Evolutionary conservation across 2,888 invertebrate genomes (phyloP).

Genomic region (Stegophylla sp.): DNA sequence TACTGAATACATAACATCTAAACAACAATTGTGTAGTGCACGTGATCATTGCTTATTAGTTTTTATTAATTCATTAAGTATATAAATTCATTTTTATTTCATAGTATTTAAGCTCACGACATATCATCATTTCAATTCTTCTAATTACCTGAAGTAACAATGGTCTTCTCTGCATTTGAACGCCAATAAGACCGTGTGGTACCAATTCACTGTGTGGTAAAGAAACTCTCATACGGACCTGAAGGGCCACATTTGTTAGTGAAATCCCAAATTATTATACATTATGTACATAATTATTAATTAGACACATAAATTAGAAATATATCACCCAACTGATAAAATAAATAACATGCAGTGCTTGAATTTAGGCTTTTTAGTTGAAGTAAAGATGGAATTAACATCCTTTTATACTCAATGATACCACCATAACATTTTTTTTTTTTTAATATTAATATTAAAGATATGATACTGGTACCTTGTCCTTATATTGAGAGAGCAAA

Average conservation of each 20-base stretch:
- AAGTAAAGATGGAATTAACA: too few species aligned
- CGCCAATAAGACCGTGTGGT: slow-evolving; percentile 45
- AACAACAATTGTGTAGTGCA: slow-evolving; percentile 41
- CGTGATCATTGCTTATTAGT: slow-evolving; percentile 9
- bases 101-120: slow-evolving; percentile 41
- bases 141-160: slow-evolving; percentile 79
- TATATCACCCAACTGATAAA: slow-evolving; percentile 24
- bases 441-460: too few species aligned
- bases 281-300: slow-evolving; percentile 35
- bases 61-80: slow-evolving; percentile 15
- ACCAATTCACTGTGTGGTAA: slow-evolving; percentile 51
- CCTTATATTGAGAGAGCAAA: too few species aligned
- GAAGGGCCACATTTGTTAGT: slow-evolving; percentile 57
- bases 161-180: slow-evolving; percentile 70
- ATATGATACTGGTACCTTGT: too few species aligned
- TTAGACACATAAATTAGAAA: slow-evolving; percentile 26
- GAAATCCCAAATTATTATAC: slow-evolving; percentile 42
- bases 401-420: too few species aligned
- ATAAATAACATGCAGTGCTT: too few species aligned
- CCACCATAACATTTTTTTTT: too few species aligned
- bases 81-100: slow-evolving; percentile 30
- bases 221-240: slow-evolving; percentile 51
- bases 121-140: slow-evolving; percentile 48
- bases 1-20: slow-evolving; percentile 36
- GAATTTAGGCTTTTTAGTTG: too few species aligned